Evolutionary conservation across 1,140 invertebrate species (phyloP), one percentile per base, ranked within the genome.

Genomic region (Forficula auricularia): DNA sequence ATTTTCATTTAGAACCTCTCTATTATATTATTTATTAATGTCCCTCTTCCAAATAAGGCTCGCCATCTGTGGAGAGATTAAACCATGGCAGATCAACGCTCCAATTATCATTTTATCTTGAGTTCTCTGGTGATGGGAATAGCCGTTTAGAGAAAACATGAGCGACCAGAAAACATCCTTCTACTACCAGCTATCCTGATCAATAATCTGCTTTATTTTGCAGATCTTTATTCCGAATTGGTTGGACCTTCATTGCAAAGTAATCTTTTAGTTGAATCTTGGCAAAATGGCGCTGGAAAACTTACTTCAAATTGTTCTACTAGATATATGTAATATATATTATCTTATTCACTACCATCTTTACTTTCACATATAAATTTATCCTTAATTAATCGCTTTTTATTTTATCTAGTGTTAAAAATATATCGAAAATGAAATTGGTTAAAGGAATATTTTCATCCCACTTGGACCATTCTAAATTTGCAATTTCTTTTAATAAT

Each of bases 381-480:
- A 44, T 43, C 10, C 36, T 45, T 39, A 10, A 10, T 36, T 34
- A 13, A 44, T 44, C 38, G 2, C 10, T 10, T 47, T 38, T 39
- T 47, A 15, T 14, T 46, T 34, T 37, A 7, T 45, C 14, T 19
- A 49, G 48, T 54, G 66, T 87, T 15, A 56, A 75, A 48, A 62
- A 70, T 1, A 60, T 81, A 58, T 64, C 44, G 62, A 4, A 27
- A 4, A 27, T 76, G 14, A 51, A 60, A 0, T 55, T 61, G 8
- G 60, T 65, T 1, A 60, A 70, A 41, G 65, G 77, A 36, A 57
- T 64, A 16, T 91, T 88, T 55, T 70, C 68, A n/a, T 78, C 73
- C 2, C 71, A 73, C 16, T 67, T 71, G 34, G 89, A 95, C 62
- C 90, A 95, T 61, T 85, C 87, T 0, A 96, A 96, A 61, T 94